Evolutionary conservation across 2,797 vertebrate genomes (phyloP), one percentile per base, ranked within the genome.

Genomic region (Acipenser ruthenus): DNA sequence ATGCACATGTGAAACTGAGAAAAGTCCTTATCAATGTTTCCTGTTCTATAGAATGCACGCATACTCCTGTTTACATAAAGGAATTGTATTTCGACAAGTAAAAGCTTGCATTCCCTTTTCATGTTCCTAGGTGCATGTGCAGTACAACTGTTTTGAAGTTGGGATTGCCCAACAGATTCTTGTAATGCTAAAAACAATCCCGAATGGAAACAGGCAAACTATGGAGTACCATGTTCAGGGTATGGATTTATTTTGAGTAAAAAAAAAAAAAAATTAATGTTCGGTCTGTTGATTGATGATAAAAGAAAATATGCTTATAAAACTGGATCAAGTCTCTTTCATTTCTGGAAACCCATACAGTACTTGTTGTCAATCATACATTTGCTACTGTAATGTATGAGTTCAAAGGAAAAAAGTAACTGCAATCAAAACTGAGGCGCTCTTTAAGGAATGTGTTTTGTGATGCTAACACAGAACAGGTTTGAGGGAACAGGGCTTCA

Each of bases 171-270:
- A 96, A 52, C 80, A 81, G 49, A 75, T 92, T 61, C 78, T 84
- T 12, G 74, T 96, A 18, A 89, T 77, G 1, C 75, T 96, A 77
- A 89, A 82, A 80, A 92, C 92, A 1, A 52, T 89, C 48, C 93
- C 94, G 12, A 75, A 80, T 37, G 37, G 37, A 37, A 37, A 37
- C 37, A 37, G 4, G 37, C 37, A 37, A 37, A 37, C 37, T 37
- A 37, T 37, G 37, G 37, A 79, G 11, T 89, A 94, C 73, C 71
- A 69, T 0, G 86, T 89, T 69, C 89, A 93, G 89, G 91, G 94
- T 95, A 80, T 74, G 81, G 67, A 66, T 10, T 13, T 49, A 61
- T 15, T 13, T 10, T 8, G 15, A 61, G 37, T 37, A 37, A 37
- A 37, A 37, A 37, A 37, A 37, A 37, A 37, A 37, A 37, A 37